phyloP scores from a whole-genome alignment of 2,888 invertebrate species.

The Ophion slaviceki region DNA sequence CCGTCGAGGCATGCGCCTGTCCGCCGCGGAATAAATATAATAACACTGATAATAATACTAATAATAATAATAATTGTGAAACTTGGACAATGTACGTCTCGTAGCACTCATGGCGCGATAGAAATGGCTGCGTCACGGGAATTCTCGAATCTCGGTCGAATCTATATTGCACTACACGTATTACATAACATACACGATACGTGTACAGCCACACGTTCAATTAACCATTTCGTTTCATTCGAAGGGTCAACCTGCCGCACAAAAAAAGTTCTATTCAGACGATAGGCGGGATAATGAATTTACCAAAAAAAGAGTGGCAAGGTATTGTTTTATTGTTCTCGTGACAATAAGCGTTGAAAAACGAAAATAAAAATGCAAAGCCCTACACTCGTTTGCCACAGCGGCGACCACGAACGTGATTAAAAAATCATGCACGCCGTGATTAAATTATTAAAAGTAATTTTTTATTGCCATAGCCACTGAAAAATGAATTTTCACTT shows the following conservation, averaged over 20 bases:
- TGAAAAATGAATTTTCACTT: too few species aligned
- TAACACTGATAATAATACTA: slow-evolving; percentile 32
- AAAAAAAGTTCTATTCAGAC: slow-evolving; percentile 20
- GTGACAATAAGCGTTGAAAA: too few species aligned
- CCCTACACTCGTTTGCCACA: too few species aligned
- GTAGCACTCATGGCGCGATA: slow-evolving; percentile 22
- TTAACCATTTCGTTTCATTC: slow-evolving; percentile 36
- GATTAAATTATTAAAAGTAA: too few species aligned
- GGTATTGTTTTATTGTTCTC: background rate
- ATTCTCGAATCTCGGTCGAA: slow-evolving; percentile 54
- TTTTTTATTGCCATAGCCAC: too few species aligned
- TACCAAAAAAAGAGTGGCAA: background rate
- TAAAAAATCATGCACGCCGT: too few species aligned
- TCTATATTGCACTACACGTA: slow-evolving; percentile 30
- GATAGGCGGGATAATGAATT: slow-evolving; percentile 10
- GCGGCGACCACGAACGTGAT: too few species aligned
- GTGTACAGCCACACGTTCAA: background rate
- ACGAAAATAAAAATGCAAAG: too few species aligned
- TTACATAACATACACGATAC: background rate
- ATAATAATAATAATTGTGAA: slow-evolving; percentile 50
- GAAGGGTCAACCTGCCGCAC: background rate
- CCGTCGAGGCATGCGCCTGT: slow-evolving; percentile 5
- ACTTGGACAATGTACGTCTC: slow-evolving; percentile 26
- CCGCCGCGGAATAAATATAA: background rate
- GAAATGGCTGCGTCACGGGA: slow-evolving; percentile 58